Base-by-base conservation (phyloP, 2,888 invertebrate genomes). In the Lycophotia porphyrea region DNA sequence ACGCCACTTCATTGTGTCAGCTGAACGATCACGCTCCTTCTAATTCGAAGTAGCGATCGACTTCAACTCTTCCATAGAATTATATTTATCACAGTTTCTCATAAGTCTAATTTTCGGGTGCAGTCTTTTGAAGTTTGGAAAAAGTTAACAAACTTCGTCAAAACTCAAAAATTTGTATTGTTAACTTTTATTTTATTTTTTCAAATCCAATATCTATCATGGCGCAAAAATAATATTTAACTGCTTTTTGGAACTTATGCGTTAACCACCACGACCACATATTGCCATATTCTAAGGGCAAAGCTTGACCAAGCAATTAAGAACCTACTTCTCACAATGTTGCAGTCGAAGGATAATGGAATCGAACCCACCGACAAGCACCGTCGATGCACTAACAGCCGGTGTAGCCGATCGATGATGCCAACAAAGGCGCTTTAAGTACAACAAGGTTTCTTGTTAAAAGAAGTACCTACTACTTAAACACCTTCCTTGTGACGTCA, bases 1-100 rank as follows among this genome's bases (percentile, higher is more conserved):
- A 86, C 74, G 76, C 88, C 93, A 93, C 94, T 95, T 94, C 93
- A 94, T 93, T 93, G 93, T 93, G 92, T 93, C 94, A 94, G 94
- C 94, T 93, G 91, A 93, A 93, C 91, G 90, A 87, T 90, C 84
- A 79, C 47, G 64, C 84, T 84, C 81, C 71, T 68, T 77, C 82
- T 82, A 82, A 81, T 15, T 69, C 80, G 27, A 77, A 86, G 87
- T 87, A 88, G 89, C 66, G 89, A 88, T 85, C 80, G 80, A 89
- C 86, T 89, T 83, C 67, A 78, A 75, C 74, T 81, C 76, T 74
- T 69, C 74, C 65, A 67, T 69, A 52, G 44, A 63, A 60, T 42
- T 66, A 85, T 84, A 61, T 42, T 52, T 49, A 70, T 78, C 84
- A 81, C 74, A 68, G 68, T 76, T 78, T 67, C 86, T 65, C 72